These are phyloP conservation scores for Xiphorhynchus erythropygius DNA, from an alignment of 2,797 vertebrate genomes.

Conservation along the genomic window DNA sequence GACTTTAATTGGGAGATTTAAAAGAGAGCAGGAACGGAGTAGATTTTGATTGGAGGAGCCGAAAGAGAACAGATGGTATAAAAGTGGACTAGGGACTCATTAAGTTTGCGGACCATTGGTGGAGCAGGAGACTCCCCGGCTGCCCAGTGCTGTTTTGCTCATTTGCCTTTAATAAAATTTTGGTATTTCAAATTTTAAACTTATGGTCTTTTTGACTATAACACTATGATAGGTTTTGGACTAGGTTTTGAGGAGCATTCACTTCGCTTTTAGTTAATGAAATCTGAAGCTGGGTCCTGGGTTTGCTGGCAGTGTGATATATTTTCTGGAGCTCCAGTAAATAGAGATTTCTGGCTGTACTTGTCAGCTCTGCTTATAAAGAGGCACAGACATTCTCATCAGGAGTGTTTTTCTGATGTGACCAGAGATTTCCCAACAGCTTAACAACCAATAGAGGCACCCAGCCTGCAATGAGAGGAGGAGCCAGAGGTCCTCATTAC, in stretches of 20 bases:
- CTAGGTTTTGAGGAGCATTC: not conserved
- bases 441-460: rapidly evolving
- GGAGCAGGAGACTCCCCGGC: too few relatives aligned
- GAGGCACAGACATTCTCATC: not conserved
- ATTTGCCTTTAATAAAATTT: too few relatives aligned
- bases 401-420: not conserved
- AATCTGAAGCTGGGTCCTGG: not conserved
- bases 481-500: not conserved
- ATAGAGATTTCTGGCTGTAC: not conserved
- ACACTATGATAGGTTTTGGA: rapidly evolving
- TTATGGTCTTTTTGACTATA: too few relatives aligned
- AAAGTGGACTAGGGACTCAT: too few relatives aligned
- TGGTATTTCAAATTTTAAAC: too few relatives aligned
- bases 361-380: not conserved
- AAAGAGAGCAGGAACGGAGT: too few relatives aligned
- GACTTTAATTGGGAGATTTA: too few relatives aligned
- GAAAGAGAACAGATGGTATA: too few relatives aligned
- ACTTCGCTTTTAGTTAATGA: not conserved
- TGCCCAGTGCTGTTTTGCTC: too few relatives aligned
- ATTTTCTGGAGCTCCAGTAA: not conserved
- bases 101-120: too few relatives aligned
- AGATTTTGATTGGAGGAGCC: too few relatives aligned
- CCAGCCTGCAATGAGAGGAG: not conserved
- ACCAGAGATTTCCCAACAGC: not conserved
- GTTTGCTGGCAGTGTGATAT: not conserved